These are phyloP conservation scores for Hemitrygon akajei DNA, from an alignment of 2,797 vertebrate species.

Conservation along the genomic window DNA sequence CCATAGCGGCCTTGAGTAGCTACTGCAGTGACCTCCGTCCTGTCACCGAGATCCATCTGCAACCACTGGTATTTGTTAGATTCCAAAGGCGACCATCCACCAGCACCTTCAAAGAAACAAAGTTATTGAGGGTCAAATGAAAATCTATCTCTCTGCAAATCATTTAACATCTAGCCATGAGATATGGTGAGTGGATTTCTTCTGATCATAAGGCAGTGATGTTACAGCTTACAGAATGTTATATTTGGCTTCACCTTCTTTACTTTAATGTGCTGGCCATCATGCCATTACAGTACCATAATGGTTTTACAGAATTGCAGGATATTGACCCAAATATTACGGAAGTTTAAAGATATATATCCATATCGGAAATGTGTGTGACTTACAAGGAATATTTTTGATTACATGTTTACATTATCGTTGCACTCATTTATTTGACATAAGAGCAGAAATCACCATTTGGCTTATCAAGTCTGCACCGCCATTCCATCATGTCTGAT, in stretches of 20 bases:
- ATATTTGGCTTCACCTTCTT: too few relatives aligned
- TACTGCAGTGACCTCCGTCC: constrained; percentile 68
- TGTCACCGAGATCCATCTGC: constrained; percentile 71
- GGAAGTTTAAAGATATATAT: not conserved
- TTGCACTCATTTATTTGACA: not conserved
- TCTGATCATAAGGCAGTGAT: not conserved
- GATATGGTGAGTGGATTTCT: not conserved
- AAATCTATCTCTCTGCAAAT: not conserved
- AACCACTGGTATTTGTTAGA: constrained; percentile 76
- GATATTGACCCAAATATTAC: not conserved
- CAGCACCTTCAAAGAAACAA: constrained; percentile 61
- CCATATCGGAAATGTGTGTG: too few relatives aligned
- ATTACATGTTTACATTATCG: not conserved
- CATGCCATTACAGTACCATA: not conserved
- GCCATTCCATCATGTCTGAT: too few relatives aligned
- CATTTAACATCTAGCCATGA: not conserved
- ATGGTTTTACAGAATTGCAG: not conserved
- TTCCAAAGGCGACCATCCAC: constrained; percentile 73
- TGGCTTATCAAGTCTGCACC: too few relatives aligned
- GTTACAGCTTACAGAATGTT: not conserved
- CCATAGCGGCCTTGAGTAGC: constrained; percentile 77
- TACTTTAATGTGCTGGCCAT: too few relatives aligned
- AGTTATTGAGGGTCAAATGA: not conserved
- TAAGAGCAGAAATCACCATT: too few relatives aligned
- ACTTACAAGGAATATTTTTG: not conserved